Conservation (phyloP, 2,888 invertebrate species). For the Buathra laborator region DNA sequence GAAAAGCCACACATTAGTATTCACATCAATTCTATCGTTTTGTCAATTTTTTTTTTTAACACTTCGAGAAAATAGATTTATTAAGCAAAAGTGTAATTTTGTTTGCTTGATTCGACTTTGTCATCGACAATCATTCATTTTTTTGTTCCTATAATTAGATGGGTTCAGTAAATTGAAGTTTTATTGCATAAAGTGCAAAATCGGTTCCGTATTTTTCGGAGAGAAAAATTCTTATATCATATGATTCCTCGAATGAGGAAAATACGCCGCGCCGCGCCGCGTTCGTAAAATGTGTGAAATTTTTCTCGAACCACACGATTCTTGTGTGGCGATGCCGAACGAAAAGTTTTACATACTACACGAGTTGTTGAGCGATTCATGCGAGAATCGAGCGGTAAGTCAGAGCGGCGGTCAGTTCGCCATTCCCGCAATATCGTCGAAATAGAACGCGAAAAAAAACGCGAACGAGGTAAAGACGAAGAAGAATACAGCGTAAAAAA, state of each 20-base stretch:
- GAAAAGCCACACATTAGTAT: background rate
- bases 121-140: no score
- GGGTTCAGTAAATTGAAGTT: background rate
- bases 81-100: no score
- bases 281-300: background rate
- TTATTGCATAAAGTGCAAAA: no score
- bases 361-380: constrained; percentile 22
- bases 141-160: background rate
- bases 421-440: constrained; percentile 8
- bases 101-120: no score
- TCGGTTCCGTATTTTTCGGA: background rate
- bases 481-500: background rate
- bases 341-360: constrained; percentile 43
- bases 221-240: constrained; percentile 16
- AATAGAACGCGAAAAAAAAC: constrained; percentile 5
- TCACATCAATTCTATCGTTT: background rate
- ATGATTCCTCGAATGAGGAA: background rate
- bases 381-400: constrained; percentile 11
- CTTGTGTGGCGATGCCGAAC: constrained; percentile 32
- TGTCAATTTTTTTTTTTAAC: background rate
- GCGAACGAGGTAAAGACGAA: background rate
- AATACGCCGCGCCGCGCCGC: background rate
- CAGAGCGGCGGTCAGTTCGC: background rate
- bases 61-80: no score
- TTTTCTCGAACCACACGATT: constrained; percentile 34